Evolutionary conservation across 23 tunicate genomes (phyloP).

Genomic region (Phallusia fumigata): DNA sequence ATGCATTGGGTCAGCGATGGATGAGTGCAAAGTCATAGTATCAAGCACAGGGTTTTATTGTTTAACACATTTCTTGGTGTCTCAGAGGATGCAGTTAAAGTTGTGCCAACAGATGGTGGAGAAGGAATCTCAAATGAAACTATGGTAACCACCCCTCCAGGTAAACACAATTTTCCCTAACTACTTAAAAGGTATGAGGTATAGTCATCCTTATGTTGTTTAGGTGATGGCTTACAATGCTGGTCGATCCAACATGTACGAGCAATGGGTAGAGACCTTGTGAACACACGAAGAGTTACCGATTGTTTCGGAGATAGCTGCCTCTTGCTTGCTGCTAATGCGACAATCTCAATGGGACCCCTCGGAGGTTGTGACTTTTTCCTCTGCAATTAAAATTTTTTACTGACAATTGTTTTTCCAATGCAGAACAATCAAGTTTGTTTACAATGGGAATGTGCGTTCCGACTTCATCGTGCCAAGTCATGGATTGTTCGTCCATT

Average conservation of each 20-base stretch:
- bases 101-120: too few species aligned
- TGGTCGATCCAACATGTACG: neutral
- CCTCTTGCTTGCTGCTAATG: neutral
- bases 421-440: neutral
- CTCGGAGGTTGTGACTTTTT: too few species aligned
- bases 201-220: too few species aligned
- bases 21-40: too few species aligned
- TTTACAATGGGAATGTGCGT: neutral
- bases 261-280: neutral
- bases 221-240: neutral
- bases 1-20: too few species aligned
- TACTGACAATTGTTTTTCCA: neutral
- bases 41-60: too few species aligned
- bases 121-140: too few species aligned
- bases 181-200: too few species aligned
- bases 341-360: neutral
- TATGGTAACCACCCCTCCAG: too few species aligned
- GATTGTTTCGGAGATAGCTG: neutral
- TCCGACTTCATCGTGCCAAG: neutral
- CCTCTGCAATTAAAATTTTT: neutral
- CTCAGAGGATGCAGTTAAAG: too few species aligned
- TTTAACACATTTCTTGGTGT: too few species aligned
- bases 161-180: too few species aligned
- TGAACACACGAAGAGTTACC: neutral
- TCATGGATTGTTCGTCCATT: neutral